A percentile compares a stretch with the other conserved stretches of the same genome.
phyloP scores from a whole-genome alignment of 2,797 vertebrate species.

The Nothura maculosa region DNA sequence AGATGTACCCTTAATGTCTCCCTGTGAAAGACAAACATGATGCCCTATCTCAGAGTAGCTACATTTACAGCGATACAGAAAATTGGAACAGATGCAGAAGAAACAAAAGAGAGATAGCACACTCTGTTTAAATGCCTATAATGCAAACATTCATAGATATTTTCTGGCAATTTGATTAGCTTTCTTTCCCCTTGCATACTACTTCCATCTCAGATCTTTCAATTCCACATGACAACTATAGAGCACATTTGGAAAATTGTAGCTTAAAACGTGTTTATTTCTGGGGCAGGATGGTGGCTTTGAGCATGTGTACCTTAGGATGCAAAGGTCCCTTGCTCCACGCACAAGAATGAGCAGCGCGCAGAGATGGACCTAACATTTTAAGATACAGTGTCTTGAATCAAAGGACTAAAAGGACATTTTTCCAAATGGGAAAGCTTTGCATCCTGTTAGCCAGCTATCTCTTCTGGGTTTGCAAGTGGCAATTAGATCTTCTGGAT shows the following conservation, averaged over 20 bases:
- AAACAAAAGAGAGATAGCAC: constrained; percentile 23
- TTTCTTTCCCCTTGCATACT: not conserved
- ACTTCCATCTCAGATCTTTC: constrained; percentile 22
- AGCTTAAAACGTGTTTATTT: not conserved
- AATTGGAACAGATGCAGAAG: constrained; percentile 65
- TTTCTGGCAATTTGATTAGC: constrained; percentile 65
- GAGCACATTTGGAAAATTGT: not conserved
- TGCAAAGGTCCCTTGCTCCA: not conserved
- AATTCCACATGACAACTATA: not conserved
- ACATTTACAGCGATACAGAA: constrained; percentile 55
- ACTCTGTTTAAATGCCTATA: constrained; percentile 46
- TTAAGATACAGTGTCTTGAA: not conserved
- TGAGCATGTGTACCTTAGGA: not conserved
- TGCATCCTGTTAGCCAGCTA: not conserved
- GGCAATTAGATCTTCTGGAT: not conserved
- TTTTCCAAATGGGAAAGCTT: not conserved
- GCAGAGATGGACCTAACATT: not conserved
- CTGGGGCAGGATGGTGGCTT: not conserved
- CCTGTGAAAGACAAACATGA: constrained; percentile 35
- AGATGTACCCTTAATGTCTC: constrained; percentile 36
- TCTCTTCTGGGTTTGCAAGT: too few species aligned
- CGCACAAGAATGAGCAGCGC: not conserved
- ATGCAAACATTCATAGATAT: constrained; percentile 44
- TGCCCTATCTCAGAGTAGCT: not conserved
- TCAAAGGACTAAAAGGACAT: not conserved